A percentile compares a stretch with the other conserved stretches of the same genome.
These are phyloP conservation scores for Phyllostomus hastatus DNA, from an alignment of 2,113 vertebrate species.

Conservation along the genomic window DNA sequence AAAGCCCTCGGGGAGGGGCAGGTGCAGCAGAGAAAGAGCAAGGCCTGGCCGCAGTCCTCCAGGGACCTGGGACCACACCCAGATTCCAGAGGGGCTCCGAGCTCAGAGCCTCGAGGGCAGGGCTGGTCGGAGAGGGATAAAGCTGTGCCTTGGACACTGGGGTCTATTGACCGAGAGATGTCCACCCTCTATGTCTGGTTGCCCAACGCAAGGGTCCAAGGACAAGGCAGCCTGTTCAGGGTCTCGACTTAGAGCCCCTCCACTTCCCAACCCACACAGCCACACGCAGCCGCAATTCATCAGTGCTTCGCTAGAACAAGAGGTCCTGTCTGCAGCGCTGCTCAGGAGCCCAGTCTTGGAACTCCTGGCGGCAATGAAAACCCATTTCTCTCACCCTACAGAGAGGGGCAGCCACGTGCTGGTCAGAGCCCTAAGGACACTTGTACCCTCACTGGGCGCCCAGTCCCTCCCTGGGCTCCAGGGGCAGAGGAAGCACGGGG, in stretches of 20 bases:
- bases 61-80: background rate
- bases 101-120: background rate
- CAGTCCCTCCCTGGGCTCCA: background rate
- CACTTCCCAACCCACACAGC: background rate
- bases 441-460: background rate
- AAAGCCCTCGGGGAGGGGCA: background rate
- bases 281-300: background rate
- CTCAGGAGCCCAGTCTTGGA: background rate
- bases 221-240: background rate
- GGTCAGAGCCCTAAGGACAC: background rate
- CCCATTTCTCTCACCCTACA: background rate
- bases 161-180: background rate
- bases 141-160: background rate
- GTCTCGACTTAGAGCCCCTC: background rate
- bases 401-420: background rate
- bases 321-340: background rate
- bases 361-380: background rate
- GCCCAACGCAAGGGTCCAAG: background rate
- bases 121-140: background rate
- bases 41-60: background rate
- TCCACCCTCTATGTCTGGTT: background rate
- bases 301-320: background rate
- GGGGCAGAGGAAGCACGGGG: rapidly evolving
- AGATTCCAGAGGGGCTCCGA: slow-evolving; percentile 13
- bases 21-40: background rate